Evolutionary conservation across 2,888 invertebrate species (phyloP).

Genomic region (Eustalomyia histrio): DNA sequence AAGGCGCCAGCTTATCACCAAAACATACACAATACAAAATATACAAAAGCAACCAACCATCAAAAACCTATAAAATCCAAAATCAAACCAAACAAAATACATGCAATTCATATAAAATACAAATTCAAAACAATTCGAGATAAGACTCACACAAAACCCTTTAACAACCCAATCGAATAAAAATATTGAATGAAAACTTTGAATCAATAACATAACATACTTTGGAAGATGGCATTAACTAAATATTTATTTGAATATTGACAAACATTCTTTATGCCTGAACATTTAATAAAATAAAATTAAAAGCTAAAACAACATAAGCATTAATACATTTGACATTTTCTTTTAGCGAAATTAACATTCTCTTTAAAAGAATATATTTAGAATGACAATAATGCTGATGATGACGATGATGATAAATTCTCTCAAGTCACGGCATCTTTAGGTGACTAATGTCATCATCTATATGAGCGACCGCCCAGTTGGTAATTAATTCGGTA

Average conservation of each 20-base stretch:
- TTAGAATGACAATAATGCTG: not conserved
- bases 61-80: constrained; percentile 16
- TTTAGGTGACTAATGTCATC: constrained; percentile 21
- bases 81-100: constrained; percentile 22
- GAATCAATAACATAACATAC: not conserved
- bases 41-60: not conserved
- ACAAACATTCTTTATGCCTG: not conserved
- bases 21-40: constrained; percentile 42
- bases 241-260: not conserved
- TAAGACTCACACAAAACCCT: constrained; percentile 46
- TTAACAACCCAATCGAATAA: not conserved
- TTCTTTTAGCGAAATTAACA: not conserved
- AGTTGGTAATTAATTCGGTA: constrained; percentile 79
- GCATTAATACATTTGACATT: constrained; percentile 31
- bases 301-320: constrained; percentile 32
- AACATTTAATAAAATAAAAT: constrained; percentile 43
- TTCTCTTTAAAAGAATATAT: constrained; percentile 1
- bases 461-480: constrained; percentile 71
- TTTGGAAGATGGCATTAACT: not conserved
- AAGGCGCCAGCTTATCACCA: constrained; percentile 77
- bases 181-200: not conserved
- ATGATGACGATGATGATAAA: constrained; percentile 50
- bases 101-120: constrained; percentile 17
- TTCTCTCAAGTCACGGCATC: constrained; percentile 29
- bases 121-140: constrained; percentile 30